A percentile compares a stretch with the other conserved stretches of the same genome.
Conservation (phyloP, 2,797 vertebrate species). For the Liparis tanakae region DNA sequence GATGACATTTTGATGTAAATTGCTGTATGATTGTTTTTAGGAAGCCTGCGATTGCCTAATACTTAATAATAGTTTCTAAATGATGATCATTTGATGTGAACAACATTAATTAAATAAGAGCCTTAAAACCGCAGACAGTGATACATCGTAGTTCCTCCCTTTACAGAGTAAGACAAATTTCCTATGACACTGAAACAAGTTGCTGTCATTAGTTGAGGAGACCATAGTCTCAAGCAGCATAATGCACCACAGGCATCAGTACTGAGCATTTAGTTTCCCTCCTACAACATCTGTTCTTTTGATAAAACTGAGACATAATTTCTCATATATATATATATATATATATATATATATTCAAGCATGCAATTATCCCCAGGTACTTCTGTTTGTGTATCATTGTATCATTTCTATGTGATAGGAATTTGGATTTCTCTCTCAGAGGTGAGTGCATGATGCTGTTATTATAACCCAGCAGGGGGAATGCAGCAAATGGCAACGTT, state of each 20-base stretch:
- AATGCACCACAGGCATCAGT: background rate
- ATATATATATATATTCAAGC: conserved; percentile 1
- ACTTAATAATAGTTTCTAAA: too few relatives aligned
- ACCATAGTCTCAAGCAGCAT: background rate
- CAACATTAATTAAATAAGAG: too few relatives aligned
- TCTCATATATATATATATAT: too few relatives aligned
- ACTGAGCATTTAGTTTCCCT: background rate
- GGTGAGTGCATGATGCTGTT: background rate
- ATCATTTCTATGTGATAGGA: background rate
- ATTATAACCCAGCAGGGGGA: conserved; percentile 7
- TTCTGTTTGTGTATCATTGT: background rate
- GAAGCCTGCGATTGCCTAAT: too few relatives aligned
- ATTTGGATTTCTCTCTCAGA: background rate
- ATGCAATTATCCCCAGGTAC: background rate
- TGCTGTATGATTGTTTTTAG: too few relatives aligned
- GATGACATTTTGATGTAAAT: too few relatives aligned
- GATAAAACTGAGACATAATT: background rate
- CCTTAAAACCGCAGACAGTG: too few relatives aligned
- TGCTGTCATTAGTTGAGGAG: conserved; percentile 22
- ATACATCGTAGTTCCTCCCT: background rate
- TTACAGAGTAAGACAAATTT: conserved; percentile 13
- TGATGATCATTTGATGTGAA: too few relatives aligned
- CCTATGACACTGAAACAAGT: conserved; percentile 18
- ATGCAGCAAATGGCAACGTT: conserved; percentile 3
- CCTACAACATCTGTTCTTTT: background rate